Evolutionary conservation across 2,888 invertebrate genomes (phyloP).

Genomic region (Branchipolynoe longqiensis): DNA sequence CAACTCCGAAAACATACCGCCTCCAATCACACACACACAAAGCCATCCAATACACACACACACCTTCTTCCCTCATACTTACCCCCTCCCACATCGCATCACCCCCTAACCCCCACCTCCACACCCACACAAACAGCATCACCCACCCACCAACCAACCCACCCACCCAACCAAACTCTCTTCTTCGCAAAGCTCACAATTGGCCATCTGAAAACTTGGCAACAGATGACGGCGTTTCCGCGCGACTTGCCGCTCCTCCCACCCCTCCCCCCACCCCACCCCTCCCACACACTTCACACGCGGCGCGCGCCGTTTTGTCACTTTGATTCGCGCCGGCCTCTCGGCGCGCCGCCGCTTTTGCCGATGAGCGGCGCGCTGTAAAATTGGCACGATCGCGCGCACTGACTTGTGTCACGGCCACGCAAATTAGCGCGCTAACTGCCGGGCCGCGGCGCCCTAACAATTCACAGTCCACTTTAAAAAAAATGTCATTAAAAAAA

Average conservation of each 20-base stretch:
- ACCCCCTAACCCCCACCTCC: too few relatives aligned
- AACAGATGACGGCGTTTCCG: constrained; percentile 42
- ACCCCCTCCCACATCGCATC: too few relatives aligned
- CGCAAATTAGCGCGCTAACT: constrained; percentile 40
- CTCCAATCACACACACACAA: too few relatives aligned
- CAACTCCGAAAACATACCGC: too few relatives aligned
- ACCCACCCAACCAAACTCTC: not conserved
- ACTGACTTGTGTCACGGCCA: constrained; percentile 45
- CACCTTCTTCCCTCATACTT: too few relatives aligned
- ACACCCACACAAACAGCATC: not conserved
- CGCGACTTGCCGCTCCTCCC: not conserved
- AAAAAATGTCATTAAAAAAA: too few relatives aligned
- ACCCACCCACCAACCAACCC: not conserved
- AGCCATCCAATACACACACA: too few relatives aligned
- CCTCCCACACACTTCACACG: constrained; percentile 47
- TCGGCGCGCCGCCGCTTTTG: constrained; percentile 41
- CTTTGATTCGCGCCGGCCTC: constrained; percentile 49
- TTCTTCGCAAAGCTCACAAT: constrained; percentile 1
- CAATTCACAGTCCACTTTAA: not conserved
- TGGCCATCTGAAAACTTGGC: constrained; percentile 57
- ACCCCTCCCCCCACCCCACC: not conserved
- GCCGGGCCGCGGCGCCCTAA: not conserved
- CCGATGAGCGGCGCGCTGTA: constrained; percentile 12
- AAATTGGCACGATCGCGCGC: constrained; percentile 55
- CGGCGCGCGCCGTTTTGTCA: constrained; percentile 34